These are phyloP conservation scores for Caenorhabditis imperialis DNA, from an alignment of 2,888 invertebrate genomes.

Conservation along the genomic window DNA sequence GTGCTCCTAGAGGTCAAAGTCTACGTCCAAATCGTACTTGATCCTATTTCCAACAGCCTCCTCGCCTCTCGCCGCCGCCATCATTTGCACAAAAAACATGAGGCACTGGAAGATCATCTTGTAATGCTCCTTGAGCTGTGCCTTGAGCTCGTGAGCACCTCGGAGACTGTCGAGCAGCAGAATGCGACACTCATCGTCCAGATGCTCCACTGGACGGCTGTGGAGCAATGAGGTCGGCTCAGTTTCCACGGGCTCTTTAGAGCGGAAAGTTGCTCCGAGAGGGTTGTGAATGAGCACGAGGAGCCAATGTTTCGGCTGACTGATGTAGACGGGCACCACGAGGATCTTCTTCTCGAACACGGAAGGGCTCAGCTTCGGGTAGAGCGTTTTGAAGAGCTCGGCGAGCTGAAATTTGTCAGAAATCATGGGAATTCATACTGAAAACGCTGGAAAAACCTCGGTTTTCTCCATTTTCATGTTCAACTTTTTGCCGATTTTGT, in stretches of 20 bases:
- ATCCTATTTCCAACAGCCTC: conserved; percentile 9
- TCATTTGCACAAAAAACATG: conserved; percentile 26
- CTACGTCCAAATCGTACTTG: conserved; percentile 1
- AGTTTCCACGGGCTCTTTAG: background rate
- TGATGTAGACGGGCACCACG: conserved; percentile 18
- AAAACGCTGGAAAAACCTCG: too few species aligned
- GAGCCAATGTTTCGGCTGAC: conserved; percentile 34
- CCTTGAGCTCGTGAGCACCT: too few species aligned
- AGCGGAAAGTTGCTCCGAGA: conserved; percentile 13
- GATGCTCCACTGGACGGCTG: too few species aligned
- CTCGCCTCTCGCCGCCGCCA: background rate
- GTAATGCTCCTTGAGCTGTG: conserved; percentile 1
- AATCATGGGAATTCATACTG: too few species aligned
- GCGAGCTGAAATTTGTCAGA: too few species aligned
- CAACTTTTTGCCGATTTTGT: too few species aligned
- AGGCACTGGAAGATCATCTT: conserved; percentile 7
- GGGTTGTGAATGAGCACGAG: conserved; percentile 38
- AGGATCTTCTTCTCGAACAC: conserved; percentile 31
- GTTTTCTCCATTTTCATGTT: too few species aligned
- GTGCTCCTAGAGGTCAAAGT: background rate
- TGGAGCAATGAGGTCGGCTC: too few species aligned
- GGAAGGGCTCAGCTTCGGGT: too few species aligned
- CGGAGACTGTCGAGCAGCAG: conserved; percentile 37
- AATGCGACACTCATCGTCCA: conserved; percentile 11
- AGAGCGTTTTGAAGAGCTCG: too few species aligned